These are phyloP conservation scores for Aurelia aurita DNA, from an alignment of 30 jellyfish, hydroid and myxozoan species.

Conservation along the genomic window DNA sequence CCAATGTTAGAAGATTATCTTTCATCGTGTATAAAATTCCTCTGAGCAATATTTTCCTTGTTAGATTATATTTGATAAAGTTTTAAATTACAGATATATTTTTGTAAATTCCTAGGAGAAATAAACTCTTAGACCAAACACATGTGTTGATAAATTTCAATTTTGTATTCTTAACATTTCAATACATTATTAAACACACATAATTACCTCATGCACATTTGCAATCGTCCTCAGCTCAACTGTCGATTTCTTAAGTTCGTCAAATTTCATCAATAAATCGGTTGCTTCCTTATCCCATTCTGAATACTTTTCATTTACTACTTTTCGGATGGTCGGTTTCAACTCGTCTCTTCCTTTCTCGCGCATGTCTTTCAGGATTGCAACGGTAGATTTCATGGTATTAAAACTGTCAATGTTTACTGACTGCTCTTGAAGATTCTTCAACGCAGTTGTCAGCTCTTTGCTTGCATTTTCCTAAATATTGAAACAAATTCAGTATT, in stretches of 20 bases:
- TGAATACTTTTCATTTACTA: conserved; percentile 2
- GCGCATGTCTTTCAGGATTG: conserved; percentile 1
- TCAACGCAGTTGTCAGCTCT: conserved; percentile 8
- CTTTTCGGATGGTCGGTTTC: neutral
- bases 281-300: conserved; percentile 22
- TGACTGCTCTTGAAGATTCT: neutral
- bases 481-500: no score
- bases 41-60: no score
- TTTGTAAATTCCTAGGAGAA: no score
- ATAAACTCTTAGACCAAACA: no score
- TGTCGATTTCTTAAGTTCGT: conserved; percentile 1
- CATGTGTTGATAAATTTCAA: no score
- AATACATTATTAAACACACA: no score
- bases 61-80: no score
- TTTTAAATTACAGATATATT: no score
- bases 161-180: no score
- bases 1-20: no score
- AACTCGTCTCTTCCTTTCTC: neutral
- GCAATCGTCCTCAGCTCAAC: conserved; percentile 32
- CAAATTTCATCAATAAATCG: conserved; percentile 12
- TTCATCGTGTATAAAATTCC: no score
- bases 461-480: conserved; percentile 16
- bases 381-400: conserved; percentile 22
- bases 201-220: conserved; percentile 25
- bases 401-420: conserved; percentile 15